A percentile compares a stretch with the other conserved stretches of the same genome.
Evolutionary conservation across 2,113 vertebrate species (phyloP).

Genomic region (Platichthys stellatus): DNA sequence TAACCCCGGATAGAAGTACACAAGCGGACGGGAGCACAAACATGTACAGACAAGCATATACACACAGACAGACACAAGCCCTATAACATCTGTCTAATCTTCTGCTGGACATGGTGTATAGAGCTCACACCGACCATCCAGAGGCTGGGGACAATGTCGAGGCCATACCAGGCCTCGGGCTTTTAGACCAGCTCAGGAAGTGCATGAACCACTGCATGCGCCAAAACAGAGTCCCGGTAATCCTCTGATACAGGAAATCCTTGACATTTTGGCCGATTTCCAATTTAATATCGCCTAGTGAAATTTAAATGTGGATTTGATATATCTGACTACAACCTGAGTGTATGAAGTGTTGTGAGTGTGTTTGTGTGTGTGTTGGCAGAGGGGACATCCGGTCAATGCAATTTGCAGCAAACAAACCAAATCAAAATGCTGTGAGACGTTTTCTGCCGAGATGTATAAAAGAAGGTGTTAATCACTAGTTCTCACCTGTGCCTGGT

Average conservation of each 20-base stretch:
- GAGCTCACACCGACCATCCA: constrained; percentile 28
- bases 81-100: constrained; percentile 71
- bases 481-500: constrained; percentile 95
- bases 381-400: constrained; percentile 37
- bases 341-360: not conserved
- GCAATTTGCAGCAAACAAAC: constrained; percentile 40
- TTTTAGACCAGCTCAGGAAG: constrained; percentile 50
- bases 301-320: constrained; percentile 61
- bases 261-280: constrained; percentile 61
- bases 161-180: constrained; percentile 38
- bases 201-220: constrained; percentile 27
- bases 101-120: constrained; percentile 57
- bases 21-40: constrained; percentile 11
- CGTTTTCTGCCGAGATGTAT: constrained; percentile 6
- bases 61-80: constrained; percentile 26
- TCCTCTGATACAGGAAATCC: constrained; percentile 59
- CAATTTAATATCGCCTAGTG: constrained; percentile 58
- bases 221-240: constrained; percentile 55
- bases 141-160: constrained; percentile 39
- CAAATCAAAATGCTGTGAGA: constrained; percentile 16
- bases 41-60: constrained; percentile 1
- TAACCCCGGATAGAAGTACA: constrained; percentile 38
- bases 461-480: constrained; percentile 48
- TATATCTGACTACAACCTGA: constrained; percentile 31
- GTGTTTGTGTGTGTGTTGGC: not conserved